Conservation (phyloP, 2,113 vertebrate species). For the Bubo bubo region DNA sequence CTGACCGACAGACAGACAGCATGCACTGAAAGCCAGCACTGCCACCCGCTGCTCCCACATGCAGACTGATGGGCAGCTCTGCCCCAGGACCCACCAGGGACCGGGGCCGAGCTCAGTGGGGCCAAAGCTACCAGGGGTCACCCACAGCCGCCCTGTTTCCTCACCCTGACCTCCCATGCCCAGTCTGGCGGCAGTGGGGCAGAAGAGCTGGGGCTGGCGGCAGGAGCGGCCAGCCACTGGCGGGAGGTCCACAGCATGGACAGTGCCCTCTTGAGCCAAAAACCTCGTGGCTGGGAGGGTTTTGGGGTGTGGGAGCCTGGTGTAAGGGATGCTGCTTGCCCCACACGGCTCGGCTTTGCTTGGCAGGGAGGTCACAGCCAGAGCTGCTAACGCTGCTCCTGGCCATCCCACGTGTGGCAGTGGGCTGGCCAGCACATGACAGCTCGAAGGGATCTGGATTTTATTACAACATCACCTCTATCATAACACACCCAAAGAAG, state of each 20-base stretch:
- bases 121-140: background rate
- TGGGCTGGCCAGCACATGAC: background rate
- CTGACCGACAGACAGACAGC: background rate
- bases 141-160: background rate
- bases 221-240: background rate
- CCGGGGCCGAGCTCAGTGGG: background rate
- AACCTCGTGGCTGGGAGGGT: accelerated
- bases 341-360: accelerated
- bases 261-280: accelerated
- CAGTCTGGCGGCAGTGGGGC: background rate
- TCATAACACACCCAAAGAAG: background rate
- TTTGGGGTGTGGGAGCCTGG: background rate
- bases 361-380: background rate
- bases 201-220: background rate
- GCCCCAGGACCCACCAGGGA: no score
- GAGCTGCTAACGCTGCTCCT: background rate
- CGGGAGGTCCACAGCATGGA: accelerated
- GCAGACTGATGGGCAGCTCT: accelerated
- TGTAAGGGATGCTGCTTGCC: accelerated
- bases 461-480: background rate
- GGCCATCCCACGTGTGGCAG: background rate
- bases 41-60: accelerated
- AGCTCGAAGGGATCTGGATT: background rate
- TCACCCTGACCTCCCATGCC: background rate
- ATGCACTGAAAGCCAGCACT: background rate